These are phyloP conservation scores for Steinernema khuongi DNA, from an alignment of 1,140 invertebrate species.

Conservation along the genomic window DNA sequence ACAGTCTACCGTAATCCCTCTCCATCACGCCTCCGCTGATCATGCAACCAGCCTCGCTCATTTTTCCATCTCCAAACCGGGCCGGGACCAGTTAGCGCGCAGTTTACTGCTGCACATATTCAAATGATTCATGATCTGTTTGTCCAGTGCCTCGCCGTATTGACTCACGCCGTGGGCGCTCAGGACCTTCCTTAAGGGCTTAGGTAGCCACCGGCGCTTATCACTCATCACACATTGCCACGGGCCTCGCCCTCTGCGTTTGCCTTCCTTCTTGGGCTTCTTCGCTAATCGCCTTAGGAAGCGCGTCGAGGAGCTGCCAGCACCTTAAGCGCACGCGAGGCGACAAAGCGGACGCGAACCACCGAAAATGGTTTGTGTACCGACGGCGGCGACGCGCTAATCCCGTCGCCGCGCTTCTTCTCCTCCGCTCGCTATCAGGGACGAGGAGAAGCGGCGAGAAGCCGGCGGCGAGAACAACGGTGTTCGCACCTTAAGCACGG, in stretches of 20 bases:
- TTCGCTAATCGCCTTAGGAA: neutral
- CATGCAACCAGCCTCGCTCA: too few species aligned
- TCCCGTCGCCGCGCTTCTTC: neutral
- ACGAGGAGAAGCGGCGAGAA: neutral
- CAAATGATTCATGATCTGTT: slow-evolving; percentile 17
- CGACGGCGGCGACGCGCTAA: neutral
- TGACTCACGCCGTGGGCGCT: neutral
- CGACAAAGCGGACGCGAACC: neutral
- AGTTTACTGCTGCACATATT: neutral
- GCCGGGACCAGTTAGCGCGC: neutral
- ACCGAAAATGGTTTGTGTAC: slow-evolving; percentile 9
- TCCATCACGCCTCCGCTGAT: too few species aligned
- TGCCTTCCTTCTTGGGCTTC: neutral
- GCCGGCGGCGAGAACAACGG: neutral
- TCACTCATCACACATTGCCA: neutral
- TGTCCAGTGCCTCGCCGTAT: neutral
- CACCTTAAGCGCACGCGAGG: slow-evolving; percentile 2
- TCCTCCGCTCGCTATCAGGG: neutral
- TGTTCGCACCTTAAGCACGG: slow-evolving; percentile 6
- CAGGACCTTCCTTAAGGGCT: neutral
- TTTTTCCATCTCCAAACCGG: too few species aligned
- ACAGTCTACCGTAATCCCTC: too few species aligned
- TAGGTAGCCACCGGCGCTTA: slow-evolving; percentile 4
- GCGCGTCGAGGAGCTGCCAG: neutral
- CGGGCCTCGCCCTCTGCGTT: neutral